Base-by-base conservation (phyloP, 2,888 invertebrate genomes). In the Rhagophthalmus giganteus region DNA sequence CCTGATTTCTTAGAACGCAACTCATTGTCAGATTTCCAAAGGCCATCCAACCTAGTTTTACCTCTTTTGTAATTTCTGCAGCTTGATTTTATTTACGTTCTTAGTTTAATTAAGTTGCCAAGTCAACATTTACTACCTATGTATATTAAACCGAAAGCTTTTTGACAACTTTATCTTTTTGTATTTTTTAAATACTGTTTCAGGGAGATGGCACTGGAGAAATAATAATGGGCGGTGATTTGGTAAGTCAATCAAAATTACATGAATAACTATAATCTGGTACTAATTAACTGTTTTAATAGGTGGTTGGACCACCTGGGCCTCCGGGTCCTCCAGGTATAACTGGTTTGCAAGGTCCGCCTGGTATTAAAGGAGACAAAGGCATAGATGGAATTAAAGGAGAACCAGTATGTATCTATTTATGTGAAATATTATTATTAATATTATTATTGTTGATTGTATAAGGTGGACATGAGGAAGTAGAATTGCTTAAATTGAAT, bases 361-460 rank as follows among this genome's bases (percentile, higher is more conserved):
- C 90, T 31, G 90, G 90, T 60, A 90, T 90, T 61, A 87, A 87
- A 77, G 92, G 92, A 39, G 91, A 90, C 73, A 81, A 88, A 75
- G 92, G 92, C 61, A 84, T 86, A 70, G 87, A 87, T 61, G 92
- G 92, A 61, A 76, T 81, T 40, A 88, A 91, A 75, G 93, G 92
- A 64, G 90, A 90, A 75, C 79, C 83, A 72, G 91, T 91, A 79
- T 79, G 84, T 79, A 4, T 8, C 5, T n/a, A n/a, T 27, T 27
- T 27, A 3, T 27, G 27, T 27, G 3, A 3, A 27, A 20, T 5
- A 5, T 20, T 20, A 20, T 20, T 20, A 20, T 20, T 7, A 20
- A 20, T 20, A 20, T 7, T 20, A 3, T 20, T 20, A 7, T 20
- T 20, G 4, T 7, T 28, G 8, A n/a, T n/a, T n/a, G n/a, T n/a